phyloP scores from a whole-genome alignment of 1,140 invertebrate genomes.

The Ptiloglossa arizonensis region DNA sequence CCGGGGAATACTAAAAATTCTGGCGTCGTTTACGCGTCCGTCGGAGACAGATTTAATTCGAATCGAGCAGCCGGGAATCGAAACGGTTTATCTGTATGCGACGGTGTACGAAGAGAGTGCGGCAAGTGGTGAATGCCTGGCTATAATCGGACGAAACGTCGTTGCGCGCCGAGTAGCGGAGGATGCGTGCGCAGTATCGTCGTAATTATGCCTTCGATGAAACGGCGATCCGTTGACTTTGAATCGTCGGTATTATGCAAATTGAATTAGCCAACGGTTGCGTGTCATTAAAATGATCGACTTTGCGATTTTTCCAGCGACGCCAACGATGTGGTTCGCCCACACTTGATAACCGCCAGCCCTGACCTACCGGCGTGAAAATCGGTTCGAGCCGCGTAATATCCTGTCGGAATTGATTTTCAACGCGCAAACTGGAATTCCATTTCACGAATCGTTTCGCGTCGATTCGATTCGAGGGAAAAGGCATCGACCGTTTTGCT shows the following conservation, averaged over 20 bases:
- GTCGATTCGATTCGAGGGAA: too few species aligned
- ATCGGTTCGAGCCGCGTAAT: neutral
- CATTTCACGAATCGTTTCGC: too few species aligned
- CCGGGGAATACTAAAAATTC: too few species aligned
- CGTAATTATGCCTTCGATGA: slow-evolving; percentile 6
- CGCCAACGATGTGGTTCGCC: neutral
- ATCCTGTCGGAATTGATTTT: neutral
- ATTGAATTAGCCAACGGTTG: slow-evolving; percentile 14
- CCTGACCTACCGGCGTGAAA: slow-evolving; percentile 21
- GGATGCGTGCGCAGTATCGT: neutral
- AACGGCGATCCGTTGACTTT: neutral
- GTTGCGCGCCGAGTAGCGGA: too few species aligned
- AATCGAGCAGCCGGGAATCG: too few species aligned
- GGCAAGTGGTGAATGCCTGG: neutral
- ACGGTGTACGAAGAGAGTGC: neutral
- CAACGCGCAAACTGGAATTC: too few species aligned
- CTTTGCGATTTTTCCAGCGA: slow-evolving; percentile 28
- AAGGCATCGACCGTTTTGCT: too few species aligned
- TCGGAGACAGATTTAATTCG: too few species aligned
- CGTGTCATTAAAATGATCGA: slow-evolving; percentile 18
- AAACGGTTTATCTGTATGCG: too few species aligned
- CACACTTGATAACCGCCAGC: neutral
- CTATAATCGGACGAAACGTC: neutral
- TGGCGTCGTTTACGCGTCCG: too few species aligned
- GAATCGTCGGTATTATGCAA: slow-evolving; percentile 35